Percentiles rank a stretch among this genome's conserved stretches.
Conservation (phyloP, 2,888 invertebrate genomes). For the Diplolepis rosae region DNA sequence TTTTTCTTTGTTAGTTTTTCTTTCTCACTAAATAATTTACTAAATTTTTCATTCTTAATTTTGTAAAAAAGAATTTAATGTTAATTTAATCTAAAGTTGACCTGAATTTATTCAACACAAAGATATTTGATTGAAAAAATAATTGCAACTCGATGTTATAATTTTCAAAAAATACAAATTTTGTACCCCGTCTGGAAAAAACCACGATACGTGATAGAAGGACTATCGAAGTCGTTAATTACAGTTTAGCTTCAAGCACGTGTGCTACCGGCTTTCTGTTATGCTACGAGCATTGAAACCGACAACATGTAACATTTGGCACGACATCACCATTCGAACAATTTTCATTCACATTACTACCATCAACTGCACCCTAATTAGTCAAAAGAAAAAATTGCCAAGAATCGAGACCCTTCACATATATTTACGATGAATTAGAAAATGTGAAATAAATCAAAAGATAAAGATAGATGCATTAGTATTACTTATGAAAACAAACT, state of each 20-base stretch:
- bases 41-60: too few species aligned
- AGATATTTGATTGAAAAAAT: neutral
- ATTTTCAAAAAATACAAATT: neutral
- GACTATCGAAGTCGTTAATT: slow-evolving; percentile 45
- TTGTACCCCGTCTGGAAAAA: neutral
- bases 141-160: neutral
- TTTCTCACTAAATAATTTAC: too few species aligned
- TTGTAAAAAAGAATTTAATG: too few species aligned
- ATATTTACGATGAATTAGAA: neutral
- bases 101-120: neutral
- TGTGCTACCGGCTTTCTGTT: slow-evolving; percentile 38
- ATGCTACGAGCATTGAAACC: slow-evolving; percentile 26
- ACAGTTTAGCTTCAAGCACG: slow-evolving; percentile 38
- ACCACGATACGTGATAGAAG: neutral
- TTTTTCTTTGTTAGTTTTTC: too few species aligned
- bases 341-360: slow-evolving; percentile 25
- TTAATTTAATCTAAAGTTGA: too few species aligned
- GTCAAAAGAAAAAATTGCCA: neutral
- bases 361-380: slow-evolving; percentile 21
- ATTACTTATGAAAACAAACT: neutral
- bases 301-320: slow-evolving; percentile 36
- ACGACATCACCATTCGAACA: slow-evolving; percentile 35
- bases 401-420: neutral
- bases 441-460: neutral
- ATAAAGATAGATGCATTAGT: neutral